Conservation (phyloP, 2,888 invertebrate genomes). For the Pachydiplax longipennis region DNA sequence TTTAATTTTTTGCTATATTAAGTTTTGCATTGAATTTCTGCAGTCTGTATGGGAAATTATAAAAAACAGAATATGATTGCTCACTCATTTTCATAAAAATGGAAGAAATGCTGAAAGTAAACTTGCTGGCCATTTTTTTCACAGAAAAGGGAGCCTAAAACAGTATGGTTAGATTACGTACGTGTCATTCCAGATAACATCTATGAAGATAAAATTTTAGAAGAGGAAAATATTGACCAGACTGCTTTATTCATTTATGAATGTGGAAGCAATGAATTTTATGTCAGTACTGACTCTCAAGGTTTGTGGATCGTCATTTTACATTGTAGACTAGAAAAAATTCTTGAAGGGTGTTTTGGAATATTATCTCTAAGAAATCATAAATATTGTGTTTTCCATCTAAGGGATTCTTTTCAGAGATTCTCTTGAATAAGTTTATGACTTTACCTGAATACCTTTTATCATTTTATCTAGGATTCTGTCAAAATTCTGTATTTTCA, state of each 20-base stretch:
- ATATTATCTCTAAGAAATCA: too few relatives aligned
- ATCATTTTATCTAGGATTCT: constrained; percentile 71
- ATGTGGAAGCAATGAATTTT: constrained; percentile 88
- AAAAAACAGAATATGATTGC: too few relatives aligned
- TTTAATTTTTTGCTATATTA: too few relatives aligned
- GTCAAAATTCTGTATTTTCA: constrained; percentile 89
- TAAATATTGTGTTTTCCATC: too few relatives aligned
- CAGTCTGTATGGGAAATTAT: too few relatives aligned
- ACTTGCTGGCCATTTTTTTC: neutral
- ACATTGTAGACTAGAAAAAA: neutral
- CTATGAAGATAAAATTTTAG: constrained; percentile 73
- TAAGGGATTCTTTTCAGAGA: neutral
- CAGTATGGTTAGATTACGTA: constrained; percentile 86
- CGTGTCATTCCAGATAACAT: constrained; percentile 81
- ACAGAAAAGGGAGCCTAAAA: constrained; percentile 66
- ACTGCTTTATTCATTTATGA: constrained; percentile 87
- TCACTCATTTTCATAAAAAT: too few relatives aligned
- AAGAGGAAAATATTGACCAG: constrained; percentile 82
- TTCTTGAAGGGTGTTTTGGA: neutral
- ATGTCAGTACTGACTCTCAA: constrained; percentile 72
- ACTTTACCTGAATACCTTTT: neutral
- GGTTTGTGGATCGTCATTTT: constrained; percentile 58
- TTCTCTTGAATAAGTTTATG: neutral
- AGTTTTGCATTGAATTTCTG: too few relatives aligned
- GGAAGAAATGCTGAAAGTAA: too few relatives aligned